These are phyloP conservation scores for Ascaphus truei DNA, from an alignment of 2,113 vertebrate genomes.

Conservation along the genomic window DNA sequence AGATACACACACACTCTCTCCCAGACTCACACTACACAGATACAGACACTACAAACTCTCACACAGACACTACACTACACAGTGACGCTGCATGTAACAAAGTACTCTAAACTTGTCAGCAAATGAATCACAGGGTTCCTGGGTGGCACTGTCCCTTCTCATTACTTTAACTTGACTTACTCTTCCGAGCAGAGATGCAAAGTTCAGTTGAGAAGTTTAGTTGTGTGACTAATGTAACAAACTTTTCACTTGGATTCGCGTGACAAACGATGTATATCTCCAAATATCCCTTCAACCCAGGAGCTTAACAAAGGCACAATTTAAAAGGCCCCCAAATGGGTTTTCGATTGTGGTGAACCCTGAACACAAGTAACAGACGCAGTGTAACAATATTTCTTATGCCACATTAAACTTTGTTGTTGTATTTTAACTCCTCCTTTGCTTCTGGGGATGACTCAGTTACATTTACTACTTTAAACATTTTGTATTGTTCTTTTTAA, in stretches of 20 bases:
- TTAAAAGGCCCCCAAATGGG: not conserved
- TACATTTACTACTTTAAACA: too few species aligned
- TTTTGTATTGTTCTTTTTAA: too few species aligned
- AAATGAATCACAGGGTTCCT: constrained; percentile 26
- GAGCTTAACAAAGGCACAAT: constrained; percentile 8
- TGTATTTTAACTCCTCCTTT: too few species aligned
- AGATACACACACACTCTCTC: too few species aligned
- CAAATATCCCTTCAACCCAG: not conserved
- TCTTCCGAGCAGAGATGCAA: constrained; percentile 6
- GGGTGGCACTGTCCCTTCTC: constrained; percentile 33
- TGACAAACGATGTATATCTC: constrained; percentile 21
- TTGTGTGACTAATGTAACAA: constrained; percentile 31
- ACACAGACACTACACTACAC: too few species aligned
- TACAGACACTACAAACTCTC: too few species aligned
- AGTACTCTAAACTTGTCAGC: constrained; percentile 28
- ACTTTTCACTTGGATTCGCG: constrained; percentile 18
- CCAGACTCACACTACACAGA: too few species aligned
- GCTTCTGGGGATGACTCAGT: too few species aligned
- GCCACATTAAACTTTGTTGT: too few species aligned
- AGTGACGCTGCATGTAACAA: constrained; percentile 19
- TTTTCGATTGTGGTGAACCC: not conserved
- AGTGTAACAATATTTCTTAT: constrained; percentile 3
- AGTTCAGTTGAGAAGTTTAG: constrained; percentile 33
- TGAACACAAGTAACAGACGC: constrained; percentile 4
- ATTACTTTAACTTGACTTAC: constrained; percentile 7